These are phyloP conservation scores for Leguminivora glycinivorella DNA, from an alignment of 1,140 invertebrate species.

Conservation along the genomic window DNA sequence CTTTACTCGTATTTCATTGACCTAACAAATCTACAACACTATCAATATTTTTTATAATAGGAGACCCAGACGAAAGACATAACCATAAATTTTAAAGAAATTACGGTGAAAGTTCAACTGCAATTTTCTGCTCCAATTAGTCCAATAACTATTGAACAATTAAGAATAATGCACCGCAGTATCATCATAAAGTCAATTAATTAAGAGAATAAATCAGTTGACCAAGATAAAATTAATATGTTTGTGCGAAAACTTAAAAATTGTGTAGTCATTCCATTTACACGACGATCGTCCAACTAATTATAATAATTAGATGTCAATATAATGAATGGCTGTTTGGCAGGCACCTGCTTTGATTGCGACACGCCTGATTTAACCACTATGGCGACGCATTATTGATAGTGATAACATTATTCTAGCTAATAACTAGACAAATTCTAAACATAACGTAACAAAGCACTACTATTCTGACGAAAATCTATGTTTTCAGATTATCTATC, in stretches of 20 bases:
- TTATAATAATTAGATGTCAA: conserved; percentile 28
- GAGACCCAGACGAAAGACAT: conserved; percentile 2
- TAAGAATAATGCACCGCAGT: conserved; percentile 11
- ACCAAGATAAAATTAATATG: conserved; percentile 25
- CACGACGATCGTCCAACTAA: conserved; percentile 1
- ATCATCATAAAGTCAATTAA: conserved; percentile 23
- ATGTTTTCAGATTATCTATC: not conserved
- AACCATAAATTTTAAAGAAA: conserved; percentile 1
- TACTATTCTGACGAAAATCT: not conserved
- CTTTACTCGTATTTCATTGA: too few relatives aligned
- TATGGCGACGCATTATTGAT: not conserved
- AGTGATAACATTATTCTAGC: not conserved
- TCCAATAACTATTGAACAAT: conserved; percentile 3
- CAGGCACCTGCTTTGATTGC: conserved; percentile 18
- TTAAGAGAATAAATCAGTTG: conserved; percentile 23
- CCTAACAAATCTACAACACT: not conserved
- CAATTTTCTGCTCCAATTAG: not conserved
- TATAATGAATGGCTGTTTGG: conserved; percentile 23
- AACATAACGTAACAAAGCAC: not conserved
- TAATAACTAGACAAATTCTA: not conserved
- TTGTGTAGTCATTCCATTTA: conserved; percentile 18
- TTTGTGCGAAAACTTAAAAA: conserved; percentile 23
- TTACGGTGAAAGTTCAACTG: conserved; percentile 14
- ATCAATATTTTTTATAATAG: conserved; percentile 5
- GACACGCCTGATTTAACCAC: conserved; percentile 6